These are phyloP conservation scores for Sphenopsis melanotis DNA, from an alignment of 2,797 vertebrate genomes.

Conservation along the genomic window DNA sequence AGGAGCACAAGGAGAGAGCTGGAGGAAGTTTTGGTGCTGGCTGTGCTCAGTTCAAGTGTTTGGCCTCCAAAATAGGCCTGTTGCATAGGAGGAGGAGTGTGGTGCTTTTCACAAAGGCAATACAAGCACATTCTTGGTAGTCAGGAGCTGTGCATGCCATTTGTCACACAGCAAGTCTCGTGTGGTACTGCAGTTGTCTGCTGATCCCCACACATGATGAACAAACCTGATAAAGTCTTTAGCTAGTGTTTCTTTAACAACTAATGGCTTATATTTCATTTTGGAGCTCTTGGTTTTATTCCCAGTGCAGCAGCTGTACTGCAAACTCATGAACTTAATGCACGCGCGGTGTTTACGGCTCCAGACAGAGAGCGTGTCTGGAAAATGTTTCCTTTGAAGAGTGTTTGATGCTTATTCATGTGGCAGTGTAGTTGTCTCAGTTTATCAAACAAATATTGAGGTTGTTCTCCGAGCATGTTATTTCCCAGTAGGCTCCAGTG, in stretches of 20 bases:
- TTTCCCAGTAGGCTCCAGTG: background rate
- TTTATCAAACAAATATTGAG: conserved; percentile 9
- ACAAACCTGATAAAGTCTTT: background rate
- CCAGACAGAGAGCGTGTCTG: background rate
- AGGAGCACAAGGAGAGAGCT: background rate
- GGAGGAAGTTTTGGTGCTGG: background rate
- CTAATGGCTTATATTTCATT: conserved; percentile 6
- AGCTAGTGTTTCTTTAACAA: background rate
- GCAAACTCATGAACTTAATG: background rate
- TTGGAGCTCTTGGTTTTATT: conserved; percentile 8
- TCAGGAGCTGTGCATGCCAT: background rate
- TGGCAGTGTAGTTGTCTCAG: background rate
- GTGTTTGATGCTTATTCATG: background rate
- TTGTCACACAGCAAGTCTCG: background rate
- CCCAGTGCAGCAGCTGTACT: background rate
- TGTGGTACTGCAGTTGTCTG: background rate
- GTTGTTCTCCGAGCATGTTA: background rate
- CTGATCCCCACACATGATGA: background rate
- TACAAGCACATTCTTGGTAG: background rate
- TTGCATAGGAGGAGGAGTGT: background rate
- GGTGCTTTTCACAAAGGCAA: background rate
- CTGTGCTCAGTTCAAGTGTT: background rate
- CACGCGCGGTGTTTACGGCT: background rate
- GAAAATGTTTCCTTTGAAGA: conserved; percentile 35
- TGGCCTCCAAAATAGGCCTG: background rate